These are phyloP conservation scores for Zhuqinia jingwanae DNA, from an alignment of 2,888 invertebrate genomes.

Conservation along the genomic window DNA sequence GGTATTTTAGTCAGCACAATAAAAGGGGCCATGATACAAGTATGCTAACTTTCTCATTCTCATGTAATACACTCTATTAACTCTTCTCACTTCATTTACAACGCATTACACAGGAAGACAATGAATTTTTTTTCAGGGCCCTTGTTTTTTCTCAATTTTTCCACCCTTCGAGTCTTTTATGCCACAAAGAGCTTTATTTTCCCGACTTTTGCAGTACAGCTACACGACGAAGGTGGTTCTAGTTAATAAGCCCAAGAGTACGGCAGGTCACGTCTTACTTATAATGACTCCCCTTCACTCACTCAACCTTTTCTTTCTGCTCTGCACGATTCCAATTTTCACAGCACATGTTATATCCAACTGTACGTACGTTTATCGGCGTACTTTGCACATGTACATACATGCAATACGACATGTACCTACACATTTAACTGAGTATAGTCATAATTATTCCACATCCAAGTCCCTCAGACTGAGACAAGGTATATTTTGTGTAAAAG, in stretches of 20 bases:
- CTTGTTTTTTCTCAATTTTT: conserved; percentile 20
- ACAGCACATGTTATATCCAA: neutral
- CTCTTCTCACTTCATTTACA: conserved; percentile 33
- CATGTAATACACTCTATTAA: conserved; percentile 35
- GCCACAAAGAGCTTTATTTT: neutral
- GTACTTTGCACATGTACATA: neutral
- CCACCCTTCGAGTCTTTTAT: neutral
- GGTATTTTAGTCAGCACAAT: too few species aligned
- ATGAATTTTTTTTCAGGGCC: conserved; percentile 36
- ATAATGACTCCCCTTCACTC: conserved; percentile 58
- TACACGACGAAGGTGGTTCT: neutral
- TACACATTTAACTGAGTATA: neutral
- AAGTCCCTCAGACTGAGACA: neutral
- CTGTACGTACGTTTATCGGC: neutral
- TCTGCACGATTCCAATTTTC: conserved; percentile 56
- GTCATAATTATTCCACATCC: conserved; percentile 20
- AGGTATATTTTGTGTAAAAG: conserved; percentile 10
- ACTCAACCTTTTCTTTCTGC: conserved; percentile 25
- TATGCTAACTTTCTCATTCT: conserved; percentile 10
- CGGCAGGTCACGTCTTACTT: conserved; percentile 63
- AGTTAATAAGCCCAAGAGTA: conserved; percentile 58
- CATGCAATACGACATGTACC: neutral
- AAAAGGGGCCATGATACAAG: too few species aligned
- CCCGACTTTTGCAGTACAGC: neutral
- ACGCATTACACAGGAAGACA: conserved; percentile 25